Conservation (phyloP, 2,888 invertebrate genomes). For the Sphinx pinastri region DNA sequence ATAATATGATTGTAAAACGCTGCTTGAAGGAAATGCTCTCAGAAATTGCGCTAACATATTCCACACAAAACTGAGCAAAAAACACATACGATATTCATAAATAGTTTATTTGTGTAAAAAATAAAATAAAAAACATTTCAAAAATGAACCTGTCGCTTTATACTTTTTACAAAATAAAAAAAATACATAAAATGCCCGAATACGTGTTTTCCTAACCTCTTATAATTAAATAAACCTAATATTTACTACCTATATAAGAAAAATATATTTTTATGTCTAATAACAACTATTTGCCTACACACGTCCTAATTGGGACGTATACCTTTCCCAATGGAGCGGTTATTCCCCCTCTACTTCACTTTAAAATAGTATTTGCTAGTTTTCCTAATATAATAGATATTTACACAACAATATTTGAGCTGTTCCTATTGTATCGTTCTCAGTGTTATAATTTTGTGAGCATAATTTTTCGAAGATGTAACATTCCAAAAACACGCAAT, state of each 20-base stretch:
- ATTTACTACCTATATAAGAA: slow-evolving; percentile 23
- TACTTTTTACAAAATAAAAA: slow-evolving; percentile 22
- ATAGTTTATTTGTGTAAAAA: slow-evolving; percentile 25
- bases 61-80: slow-evolving; percentile 17
- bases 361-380: slow-evolving; percentile 2
- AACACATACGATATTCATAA: slow-evolving; percentile 13
- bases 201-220: slow-evolving; percentile 5
- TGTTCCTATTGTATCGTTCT: neutral
- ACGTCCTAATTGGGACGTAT: neutral
- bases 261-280: slow-evolving; percentile 23
- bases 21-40: neutral
- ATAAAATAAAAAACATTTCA: slow-evolving; percentile 6
- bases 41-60: neutral
- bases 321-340: neutral
- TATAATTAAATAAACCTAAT: slow-evolving; percentile 12
- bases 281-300: slow-evolving; percentile 8
- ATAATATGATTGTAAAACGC: neutral
- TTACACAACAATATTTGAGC: slow-evolving; percentile 20
- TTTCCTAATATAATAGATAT: slow-evolving; percentile 1
- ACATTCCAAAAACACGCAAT: no score
- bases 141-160: slow-evolving; percentile 10
- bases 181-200: slow-evolving; percentile 11
- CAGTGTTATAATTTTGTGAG: slow-evolving; percentile 6
- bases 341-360: slow-evolving; percentile 5
- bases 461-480: neutral